Evolutionary conservation across 2,888 invertebrate genomes (phyloP), one percentile per base, ranked within the genome.

Genomic region (Amphipoea lucens): DNA sequence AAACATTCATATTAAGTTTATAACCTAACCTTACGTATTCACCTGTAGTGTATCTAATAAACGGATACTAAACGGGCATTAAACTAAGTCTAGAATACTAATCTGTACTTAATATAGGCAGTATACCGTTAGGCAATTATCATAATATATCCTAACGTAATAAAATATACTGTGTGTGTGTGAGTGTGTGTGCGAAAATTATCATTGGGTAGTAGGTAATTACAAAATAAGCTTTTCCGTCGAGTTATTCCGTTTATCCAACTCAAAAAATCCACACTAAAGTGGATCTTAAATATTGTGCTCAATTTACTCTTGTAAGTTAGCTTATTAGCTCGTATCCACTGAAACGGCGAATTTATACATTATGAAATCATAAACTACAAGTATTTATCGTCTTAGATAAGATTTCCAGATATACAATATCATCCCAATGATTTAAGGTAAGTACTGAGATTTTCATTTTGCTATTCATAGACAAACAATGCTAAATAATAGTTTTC

Each of bases 61-160:
- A 82, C 70, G 85, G 69, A 86, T 76, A 73, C 75, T 48, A 80
- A 80, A 85, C 54, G 75, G 76, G 57, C 54, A 40, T 74, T 63
- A 65, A 40, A 5, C 36, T 42, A 57, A 62, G 82, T 72, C 69
- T 74, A 78, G 87, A 82, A 82, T 87, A 88, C 72, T 74, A 84
- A 88, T 79, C 70, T 57, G 45, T 57, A 62, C 48, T 71, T 88
- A 82, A 74, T 62, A 36, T 51, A 60, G 4, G n/a, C 11, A 54
- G 45, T 40, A 11, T 73, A 81, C 87, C 70, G 86, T 86, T 87
- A 79, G 40, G 40, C 40, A n/a, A 86, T 80, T 77, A 80, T 65
- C 74, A 79, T 87, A 75, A 57, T 23, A 77, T 40, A 23, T 57
- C 48, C 63, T 20, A 66, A 67, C 14, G n/a, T 66, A 75, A 63